Evolutionary conservation across 2,888 invertebrate genomes (phyloP).

Genomic region (Mesorhabditis spiculigera): DNA sequence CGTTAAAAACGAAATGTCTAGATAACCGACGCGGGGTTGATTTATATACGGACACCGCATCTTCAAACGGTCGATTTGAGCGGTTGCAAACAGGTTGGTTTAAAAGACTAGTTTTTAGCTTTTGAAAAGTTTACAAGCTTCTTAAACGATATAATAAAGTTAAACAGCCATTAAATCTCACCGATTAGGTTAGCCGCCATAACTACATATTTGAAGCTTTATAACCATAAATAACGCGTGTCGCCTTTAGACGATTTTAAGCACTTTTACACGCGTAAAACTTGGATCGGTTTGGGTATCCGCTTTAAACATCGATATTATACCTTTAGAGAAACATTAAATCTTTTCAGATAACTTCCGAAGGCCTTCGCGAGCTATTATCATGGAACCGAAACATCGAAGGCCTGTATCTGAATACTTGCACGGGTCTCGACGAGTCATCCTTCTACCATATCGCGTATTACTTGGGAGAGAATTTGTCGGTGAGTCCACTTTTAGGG

Average conservation of each 20-base stretch:
- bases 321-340: too few relatives aligned
- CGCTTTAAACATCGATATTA: too few relatives aligned
- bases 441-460: constrained; percentile 55
- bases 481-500: constrained; percentile 19
- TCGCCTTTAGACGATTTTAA: too few relatives aligned
- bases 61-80: constrained; percentile 51
- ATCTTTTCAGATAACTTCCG: constrained; percentile 35
- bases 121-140: too few relatives aligned
- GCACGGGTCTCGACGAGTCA: constrained; percentile 51
- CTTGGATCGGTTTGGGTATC: too few relatives aligned
- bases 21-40: constrained; percentile 44
- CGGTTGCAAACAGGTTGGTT: constrained; percentile 44
- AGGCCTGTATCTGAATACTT: constrained; percentile 52
- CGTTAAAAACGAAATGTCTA: background rate
- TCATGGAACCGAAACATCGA: constrained; percentile 46
- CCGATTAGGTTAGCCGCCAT: too few relatives aligned
- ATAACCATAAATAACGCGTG: too few relatives aligned
- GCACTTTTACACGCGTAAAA: too few relatives aligned
- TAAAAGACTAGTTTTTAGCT: too few relatives aligned
- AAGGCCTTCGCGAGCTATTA: constrained; percentile 44
- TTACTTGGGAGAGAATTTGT: constrained; percentile 45
- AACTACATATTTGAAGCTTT: too few relatives aligned
- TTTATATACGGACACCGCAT: constrained; percentile 35
- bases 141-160: too few relatives aligned
- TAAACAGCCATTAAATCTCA: background rate